These are phyloP conservation scores for Phocoena sinus DNA, from an alignment of 2,113 vertebrate species.

Conservation along the genomic window DNA sequence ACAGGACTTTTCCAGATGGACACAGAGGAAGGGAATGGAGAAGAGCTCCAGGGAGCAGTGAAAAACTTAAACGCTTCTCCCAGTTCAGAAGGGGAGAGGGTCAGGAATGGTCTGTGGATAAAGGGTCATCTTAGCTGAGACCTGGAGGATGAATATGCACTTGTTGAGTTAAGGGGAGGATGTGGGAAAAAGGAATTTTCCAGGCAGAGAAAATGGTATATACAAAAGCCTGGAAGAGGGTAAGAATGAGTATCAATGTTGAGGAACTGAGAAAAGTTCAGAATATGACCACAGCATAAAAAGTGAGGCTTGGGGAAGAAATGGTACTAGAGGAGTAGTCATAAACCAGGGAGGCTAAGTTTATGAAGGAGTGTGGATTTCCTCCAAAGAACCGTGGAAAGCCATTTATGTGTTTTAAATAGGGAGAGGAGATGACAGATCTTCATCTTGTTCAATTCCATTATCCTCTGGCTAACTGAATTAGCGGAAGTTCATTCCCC, in stretches of 20 bases:
- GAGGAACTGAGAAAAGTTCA: neutral
- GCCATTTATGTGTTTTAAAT: neutral
- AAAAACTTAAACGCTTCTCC: neutral
- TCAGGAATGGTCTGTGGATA: neutral
- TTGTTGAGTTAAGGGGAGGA: neutral
- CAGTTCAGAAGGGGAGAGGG: neutral
- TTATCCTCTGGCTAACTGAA: neutral
- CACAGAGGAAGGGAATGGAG: neutral
- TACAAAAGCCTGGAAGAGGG: neutral
- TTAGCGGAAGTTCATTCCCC: neutral
- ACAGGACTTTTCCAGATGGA: neutral
- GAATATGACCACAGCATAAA: neutral
- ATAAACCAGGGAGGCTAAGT: neutral
- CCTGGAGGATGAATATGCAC: neutral
- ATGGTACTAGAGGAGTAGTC: neutral
- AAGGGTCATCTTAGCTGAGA: neutral
- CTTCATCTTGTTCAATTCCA: neutral
- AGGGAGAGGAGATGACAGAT: neutral
- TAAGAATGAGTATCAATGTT: neutral
- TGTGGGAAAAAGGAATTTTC: neutral
- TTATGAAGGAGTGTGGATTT: neutral
- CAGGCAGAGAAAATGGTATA: neutral
- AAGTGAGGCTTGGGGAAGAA: neutral
- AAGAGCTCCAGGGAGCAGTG: neutral
- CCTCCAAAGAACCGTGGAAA: neutral